Percentiles rank a stretch among this genome's conserved stretches.
phyloP scores from a whole-genome alignment of 2,888 invertebrate species.

The Eustalomyia histrio region DNA sequence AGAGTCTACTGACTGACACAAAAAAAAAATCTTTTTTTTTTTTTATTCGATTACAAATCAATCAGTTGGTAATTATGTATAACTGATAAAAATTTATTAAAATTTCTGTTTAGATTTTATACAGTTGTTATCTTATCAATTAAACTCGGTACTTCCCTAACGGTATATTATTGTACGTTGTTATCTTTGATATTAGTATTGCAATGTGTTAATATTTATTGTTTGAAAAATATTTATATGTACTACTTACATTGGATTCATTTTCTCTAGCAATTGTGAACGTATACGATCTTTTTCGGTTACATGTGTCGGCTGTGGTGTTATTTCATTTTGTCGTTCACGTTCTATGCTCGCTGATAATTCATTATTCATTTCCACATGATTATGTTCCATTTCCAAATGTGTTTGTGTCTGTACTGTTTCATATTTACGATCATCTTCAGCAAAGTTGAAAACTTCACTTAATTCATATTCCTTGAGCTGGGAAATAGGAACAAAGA shows the following conservation, averaged over 20 bases:
- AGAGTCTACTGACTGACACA: conserved; percentile 6
- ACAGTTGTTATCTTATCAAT: conserved; percentile 45
- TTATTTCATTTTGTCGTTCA: conserved; percentile 86
- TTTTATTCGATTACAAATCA: conserved; percentile 43
- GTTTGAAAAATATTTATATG: background rate
- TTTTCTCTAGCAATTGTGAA: conserved; percentile 77
- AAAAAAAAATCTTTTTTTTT: too few relatives aligned
- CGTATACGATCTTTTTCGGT: conserved; percentile 80
- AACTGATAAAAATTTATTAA: background rate
- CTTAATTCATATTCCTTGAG: conserved; percentile 92
- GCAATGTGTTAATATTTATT: background rate
- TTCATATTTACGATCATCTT: conserved; percentile 88
- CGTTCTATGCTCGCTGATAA: conserved; percentile 89
- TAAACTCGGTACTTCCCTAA: conserved; percentile 36
- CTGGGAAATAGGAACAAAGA: conserved; percentile 80
- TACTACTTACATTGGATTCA: conserved; percentile 79
- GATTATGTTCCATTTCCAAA: conserved; percentile 78
- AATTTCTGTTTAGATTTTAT: background rate
- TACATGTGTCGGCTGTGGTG: conserved; percentile 76
- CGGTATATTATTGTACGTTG: too few relatives aligned
- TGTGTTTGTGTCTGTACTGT: conserved; percentile 81
- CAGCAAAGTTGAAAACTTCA: conserved; percentile 90
- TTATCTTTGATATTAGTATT: too few relatives aligned
- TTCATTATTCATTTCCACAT: conserved; percentile 86
- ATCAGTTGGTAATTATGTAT: conserved; percentile 48